Evolutionary conservation across 2,797 vertebrate genomes (phyloP).

Genomic region (Lerista edwardsae): DNA sequence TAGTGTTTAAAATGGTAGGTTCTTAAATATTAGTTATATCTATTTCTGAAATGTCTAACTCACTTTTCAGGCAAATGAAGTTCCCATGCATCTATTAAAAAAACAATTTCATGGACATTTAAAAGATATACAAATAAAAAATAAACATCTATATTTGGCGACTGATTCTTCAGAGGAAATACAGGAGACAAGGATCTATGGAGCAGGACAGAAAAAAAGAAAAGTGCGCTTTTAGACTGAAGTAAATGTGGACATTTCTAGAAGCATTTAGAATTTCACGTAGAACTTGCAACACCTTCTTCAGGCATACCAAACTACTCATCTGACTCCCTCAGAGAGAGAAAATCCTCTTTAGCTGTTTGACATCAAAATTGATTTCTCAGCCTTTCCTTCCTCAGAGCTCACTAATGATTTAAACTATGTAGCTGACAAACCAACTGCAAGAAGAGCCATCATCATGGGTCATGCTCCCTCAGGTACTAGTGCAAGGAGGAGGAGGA

Average conservation of each 20-base stretch:
- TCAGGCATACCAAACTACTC: background rate
- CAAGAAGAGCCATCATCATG: background rate
- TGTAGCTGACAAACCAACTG: background rate
- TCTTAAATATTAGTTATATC: background rate
- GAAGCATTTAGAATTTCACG: background rate
- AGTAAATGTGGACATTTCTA: background rate
- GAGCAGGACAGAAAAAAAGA: background rate
- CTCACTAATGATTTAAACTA: slow-evolving; percentile 36
- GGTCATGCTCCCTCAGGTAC: background rate
- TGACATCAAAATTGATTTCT: slow-evolving; percentile 57
- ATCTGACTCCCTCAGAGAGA: slow-evolving; percentile 45
- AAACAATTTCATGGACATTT: background rate
- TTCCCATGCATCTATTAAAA: background rate
- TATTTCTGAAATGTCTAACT: background rate
- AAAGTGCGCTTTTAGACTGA: background rate
- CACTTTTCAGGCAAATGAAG: background rate
- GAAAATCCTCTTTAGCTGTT: slow-evolving; percentile 13
- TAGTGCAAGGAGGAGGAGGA: background rate
- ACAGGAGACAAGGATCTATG: background rate
- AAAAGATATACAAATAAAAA: background rate
- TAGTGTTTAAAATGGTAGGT: background rate
- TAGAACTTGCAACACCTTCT: background rate
- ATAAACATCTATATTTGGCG: background rate
- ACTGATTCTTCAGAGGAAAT: background rate
- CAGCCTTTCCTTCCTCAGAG: slow-evolving; percentile 41